Conservation (phyloP, 2,888 invertebrate genomes). For the Zaprionus bogoriensis region DNA sequence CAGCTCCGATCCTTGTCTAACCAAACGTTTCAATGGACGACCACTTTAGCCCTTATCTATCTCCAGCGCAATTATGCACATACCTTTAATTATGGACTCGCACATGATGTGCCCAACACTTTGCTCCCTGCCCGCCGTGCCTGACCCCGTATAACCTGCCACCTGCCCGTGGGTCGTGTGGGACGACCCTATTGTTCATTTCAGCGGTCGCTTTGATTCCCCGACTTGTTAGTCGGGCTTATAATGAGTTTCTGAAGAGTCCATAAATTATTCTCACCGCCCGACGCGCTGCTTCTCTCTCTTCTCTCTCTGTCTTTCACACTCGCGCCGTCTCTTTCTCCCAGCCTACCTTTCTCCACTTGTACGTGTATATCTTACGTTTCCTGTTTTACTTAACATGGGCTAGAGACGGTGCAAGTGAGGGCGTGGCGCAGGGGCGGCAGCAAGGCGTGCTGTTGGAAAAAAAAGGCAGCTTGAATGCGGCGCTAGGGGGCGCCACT, state of each 20-base stretch:
- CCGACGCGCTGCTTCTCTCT: background rate
- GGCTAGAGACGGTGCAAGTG: background rate
- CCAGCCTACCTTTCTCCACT: background rate
- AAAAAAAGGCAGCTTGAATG: constrained; percentile 13
- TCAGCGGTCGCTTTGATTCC: background rate
- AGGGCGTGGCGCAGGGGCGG: background rate
- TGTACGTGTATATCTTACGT: constrained; percentile 20
- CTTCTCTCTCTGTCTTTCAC: background rate
- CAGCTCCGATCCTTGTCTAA: no score
- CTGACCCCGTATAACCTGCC: background rate
- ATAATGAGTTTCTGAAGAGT: constrained; percentile 21
- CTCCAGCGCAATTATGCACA: background rate
- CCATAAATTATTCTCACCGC: constrained; percentile 19
- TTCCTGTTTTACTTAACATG: constrained; percentile 31
- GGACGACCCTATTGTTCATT: background rate
- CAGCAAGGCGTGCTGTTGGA: no score
- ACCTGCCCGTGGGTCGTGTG: background rate
- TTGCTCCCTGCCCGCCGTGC: background rate
- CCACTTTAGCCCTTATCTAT: background rate
- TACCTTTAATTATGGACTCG: background rate
- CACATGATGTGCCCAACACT: background rate
- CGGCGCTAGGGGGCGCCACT: constrained; percentile 52
- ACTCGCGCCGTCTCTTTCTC: background rate
- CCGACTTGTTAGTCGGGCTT: background rate
- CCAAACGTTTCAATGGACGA: no score